A percentile compares a stretch with the other conserved stretches of the same genome.
Evolutionary conservation across 2,113 vertebrate species (phyloP).

Genomic region (Strigops habroptila): DNA sequence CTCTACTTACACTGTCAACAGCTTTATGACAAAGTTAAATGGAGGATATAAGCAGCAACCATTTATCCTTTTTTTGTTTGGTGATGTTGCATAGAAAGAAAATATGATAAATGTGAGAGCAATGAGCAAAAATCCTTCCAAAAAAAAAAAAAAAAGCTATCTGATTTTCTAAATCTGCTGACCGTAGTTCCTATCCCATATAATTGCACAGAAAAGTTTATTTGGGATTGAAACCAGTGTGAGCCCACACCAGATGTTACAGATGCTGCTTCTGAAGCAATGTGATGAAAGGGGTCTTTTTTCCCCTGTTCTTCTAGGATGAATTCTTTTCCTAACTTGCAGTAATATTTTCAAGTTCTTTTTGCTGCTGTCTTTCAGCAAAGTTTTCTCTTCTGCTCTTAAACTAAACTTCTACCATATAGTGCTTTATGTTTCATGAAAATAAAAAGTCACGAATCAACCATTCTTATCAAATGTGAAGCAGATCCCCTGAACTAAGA

Average conservation of each 20-base stretch:
- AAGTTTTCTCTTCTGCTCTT: neutral
- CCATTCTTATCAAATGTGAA: neutral
- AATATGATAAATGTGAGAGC: neutral
- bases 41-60: neutral
- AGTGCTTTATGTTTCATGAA: neutral
- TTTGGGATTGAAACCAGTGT: neutral
- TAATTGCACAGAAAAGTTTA: neutral
- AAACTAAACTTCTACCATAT: neutral
- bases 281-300: rapidly evolving
- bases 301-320: neutral
- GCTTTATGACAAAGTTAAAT: neutral
- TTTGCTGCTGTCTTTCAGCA: neutral
- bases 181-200: neutral
- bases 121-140: neutral
- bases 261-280: neutral
- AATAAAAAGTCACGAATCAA: neutral
- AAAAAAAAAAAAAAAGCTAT: neutral
- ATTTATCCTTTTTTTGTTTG: neutral
- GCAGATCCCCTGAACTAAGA: neutral
- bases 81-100: neutral
- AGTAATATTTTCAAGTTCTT: neutral
- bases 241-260: neutral
- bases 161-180: neutral
- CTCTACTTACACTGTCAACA: neutral
- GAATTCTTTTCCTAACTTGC: neutral